Percentiles rank a stretch among this genome's conserved stretches.
Evolutionary conservation across 2,113 vertebrate genomes (phyloP).

Genomic region (Stegastes partitus): DNA sequence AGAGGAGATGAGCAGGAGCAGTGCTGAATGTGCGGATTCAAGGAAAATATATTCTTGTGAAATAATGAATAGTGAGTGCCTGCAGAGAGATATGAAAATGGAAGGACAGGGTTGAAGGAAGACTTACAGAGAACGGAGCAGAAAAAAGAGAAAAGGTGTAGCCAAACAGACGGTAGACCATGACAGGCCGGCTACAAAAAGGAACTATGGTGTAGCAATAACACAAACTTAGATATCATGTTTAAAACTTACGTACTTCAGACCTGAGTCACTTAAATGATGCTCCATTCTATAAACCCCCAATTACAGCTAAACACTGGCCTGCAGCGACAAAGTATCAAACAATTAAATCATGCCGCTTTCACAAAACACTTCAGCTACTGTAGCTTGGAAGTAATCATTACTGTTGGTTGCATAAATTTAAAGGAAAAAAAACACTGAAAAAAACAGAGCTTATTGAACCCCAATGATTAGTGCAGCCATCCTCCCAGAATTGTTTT

Average conservation of each 20-base stretch:
- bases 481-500: too few relatives aligned
- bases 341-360: too few relatives aligned
- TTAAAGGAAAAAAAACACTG: too few relatives aligned
- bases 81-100: not conserved
- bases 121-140: not conserved
- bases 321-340: too few relatives aligned
- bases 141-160: not conserved
- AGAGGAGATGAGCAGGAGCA: not conserved
- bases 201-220: not conserved
- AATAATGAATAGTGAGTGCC: constrained; percentile 11
- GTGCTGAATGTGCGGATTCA: not conserved
- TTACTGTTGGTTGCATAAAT: too few relatives aligned
- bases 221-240: not conserved
- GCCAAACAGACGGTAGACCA: not conserved
- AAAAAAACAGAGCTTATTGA: too few relatives aligned
- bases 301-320: too few relatives aligned
- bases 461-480: too few relatives aligned
- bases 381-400: too few relatives aligned
- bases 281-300: too few relatives aligned
- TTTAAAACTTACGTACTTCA: not conserved
- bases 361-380: too few relatives aligned
- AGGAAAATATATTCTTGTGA: constrained; percentile 24
- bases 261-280: not conserved
- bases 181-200: not conserved
- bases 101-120: not conserved